Evolutionary conservation across 2,113 vertebrate genomes (phyloP).

Genomic region (Arothron firmamentum): DNA sequence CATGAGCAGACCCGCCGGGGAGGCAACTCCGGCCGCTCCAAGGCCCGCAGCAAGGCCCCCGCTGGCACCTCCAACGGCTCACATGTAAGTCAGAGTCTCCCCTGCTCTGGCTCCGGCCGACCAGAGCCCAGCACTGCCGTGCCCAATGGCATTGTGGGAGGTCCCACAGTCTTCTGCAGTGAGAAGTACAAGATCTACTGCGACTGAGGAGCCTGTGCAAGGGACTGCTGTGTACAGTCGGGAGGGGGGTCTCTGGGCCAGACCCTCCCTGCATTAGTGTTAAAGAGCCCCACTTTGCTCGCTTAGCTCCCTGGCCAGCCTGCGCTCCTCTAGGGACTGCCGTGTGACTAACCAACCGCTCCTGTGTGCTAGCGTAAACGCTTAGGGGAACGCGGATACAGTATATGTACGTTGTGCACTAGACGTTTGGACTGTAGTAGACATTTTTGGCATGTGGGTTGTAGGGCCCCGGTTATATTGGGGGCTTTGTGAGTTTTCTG

Average conservation of each 20-base stretch:
- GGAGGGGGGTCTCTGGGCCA: conserved; percentile 26
- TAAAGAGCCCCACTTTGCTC: conserved; percentile 78
- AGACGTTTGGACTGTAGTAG: conserved; percentile 69
- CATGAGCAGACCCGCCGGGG: conserved; percentile 88
- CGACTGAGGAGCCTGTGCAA: conserved; percentile 73
- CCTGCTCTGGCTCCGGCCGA: conserved; percentile 78
- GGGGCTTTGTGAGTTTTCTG: conserved; percentile 67
- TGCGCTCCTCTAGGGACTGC: conserved; percentile 72
- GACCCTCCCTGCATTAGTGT: conserved; percentile 65
- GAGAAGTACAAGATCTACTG: conserved; percentile 99
- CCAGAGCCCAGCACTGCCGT: conserved; percentile 63
- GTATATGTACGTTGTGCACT: conserved; percentile 70
- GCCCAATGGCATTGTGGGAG: conserved; percentile 78
- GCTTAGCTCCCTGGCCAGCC: conserved; percentile 69
- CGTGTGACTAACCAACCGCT: conserved; percentile 69
- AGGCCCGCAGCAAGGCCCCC: conserved; percentile 61
- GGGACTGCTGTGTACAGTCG: conserved; percentile 70
- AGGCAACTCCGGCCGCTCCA: conserved; percentile 78
- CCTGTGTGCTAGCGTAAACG: conserved; percentile 75
- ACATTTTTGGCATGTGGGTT: conserved; percentile 73
- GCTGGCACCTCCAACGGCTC: conserved; percentile 69
- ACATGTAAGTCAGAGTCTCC: conserved; percentile 88
- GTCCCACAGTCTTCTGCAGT: conserved; percentile 85
- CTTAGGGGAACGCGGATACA: conserved; percentile 70
- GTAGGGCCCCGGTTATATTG: conserved; percentile 51